Evolutionary conservation across 2,797 vertebrate genomes (phyloP).

Genomic region (Cyclura pinguis): DNA sequence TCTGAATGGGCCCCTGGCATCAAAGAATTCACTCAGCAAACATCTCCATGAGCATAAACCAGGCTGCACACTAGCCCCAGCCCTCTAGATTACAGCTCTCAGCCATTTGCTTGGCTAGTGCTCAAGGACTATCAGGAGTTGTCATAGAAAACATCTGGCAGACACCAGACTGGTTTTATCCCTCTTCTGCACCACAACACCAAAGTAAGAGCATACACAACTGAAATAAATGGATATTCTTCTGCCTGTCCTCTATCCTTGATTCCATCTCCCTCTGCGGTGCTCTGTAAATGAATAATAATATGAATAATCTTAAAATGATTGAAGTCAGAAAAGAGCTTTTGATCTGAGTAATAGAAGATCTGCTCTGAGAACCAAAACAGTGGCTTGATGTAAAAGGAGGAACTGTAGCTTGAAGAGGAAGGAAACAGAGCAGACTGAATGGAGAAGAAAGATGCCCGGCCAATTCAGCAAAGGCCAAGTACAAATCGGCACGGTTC

Average conservation of each 20-base stretch:
- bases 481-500: constrained; percentile 13
- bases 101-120: neutral
- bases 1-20: neutral
- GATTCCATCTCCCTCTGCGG: neutral
- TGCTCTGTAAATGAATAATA: neutral
- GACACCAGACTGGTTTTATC: neutral
- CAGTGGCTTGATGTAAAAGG: neutral
- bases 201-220: neutral
- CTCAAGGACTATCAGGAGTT: neutral
- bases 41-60: neutral
- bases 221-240: neutral
- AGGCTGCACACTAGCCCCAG: neutral
- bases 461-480: constrained; percentile 13
- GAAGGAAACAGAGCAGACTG: neutral
- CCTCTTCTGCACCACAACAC: neutral
- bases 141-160: neutral
- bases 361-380: neutral
- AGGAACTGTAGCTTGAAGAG: neutral
- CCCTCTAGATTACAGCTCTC: neutral
- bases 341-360: constrained; percentile 2
- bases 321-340: neutral
- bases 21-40: neutral
- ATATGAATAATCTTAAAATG: neutral
- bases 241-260: neutral
- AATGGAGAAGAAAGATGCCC: constrained; percentile 12